These are phyloP conservation scores for Myotis lucifugus DNA, from an alignment of 2,113 vertebrate species.

Conservation along the genomic window DNA sequence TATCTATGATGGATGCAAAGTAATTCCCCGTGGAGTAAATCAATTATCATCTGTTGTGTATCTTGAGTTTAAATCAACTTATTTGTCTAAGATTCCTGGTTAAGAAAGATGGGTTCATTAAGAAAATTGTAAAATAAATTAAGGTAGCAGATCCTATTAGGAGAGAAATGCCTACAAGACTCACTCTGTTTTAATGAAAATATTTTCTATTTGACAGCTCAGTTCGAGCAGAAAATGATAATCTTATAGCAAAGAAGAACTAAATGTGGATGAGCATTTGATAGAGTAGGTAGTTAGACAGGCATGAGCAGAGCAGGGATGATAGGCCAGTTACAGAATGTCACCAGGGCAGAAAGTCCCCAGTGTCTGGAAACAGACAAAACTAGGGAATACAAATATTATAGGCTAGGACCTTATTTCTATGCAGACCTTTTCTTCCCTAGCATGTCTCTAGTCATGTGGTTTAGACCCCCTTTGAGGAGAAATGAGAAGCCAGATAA, in stretches of 20 bases:
- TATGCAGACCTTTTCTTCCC: neutral
- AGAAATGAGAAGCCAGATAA: neutral
- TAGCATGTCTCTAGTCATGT: neutral
- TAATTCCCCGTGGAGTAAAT: conserved; percentile 25
- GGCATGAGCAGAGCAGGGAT: neutral
- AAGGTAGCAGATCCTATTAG: conserved; percentile 57
- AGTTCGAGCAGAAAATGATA: conserved; percentile 72
- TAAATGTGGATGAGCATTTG: neutral
- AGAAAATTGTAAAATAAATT: conserved; percentile 70
- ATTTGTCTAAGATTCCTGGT: conserved; percentile 66
- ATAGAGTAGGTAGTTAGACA: neutral
- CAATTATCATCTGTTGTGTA: conserved; percentile 46
- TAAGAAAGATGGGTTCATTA: conserved; percentile 67
- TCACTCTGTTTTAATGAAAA: conserved; percentile 70
- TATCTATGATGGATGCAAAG: neutral
- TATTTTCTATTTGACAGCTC: conserved; percentile 71
- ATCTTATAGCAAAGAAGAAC: conserved; percentile 65
- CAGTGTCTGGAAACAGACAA: neutral
- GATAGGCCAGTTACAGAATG: too few species aligned
- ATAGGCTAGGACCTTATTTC: neutral
- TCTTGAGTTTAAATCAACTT: conserved; percentile 64
- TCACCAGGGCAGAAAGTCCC: neutral
- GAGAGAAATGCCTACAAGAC: conserved; percentile 53
- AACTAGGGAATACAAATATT: neutral
- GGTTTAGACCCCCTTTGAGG: neutral